Evolutionary conservation across 1,140 invertebrate genomes (phyloP).

Genomic region (Agrypnia vestita): DNA sequence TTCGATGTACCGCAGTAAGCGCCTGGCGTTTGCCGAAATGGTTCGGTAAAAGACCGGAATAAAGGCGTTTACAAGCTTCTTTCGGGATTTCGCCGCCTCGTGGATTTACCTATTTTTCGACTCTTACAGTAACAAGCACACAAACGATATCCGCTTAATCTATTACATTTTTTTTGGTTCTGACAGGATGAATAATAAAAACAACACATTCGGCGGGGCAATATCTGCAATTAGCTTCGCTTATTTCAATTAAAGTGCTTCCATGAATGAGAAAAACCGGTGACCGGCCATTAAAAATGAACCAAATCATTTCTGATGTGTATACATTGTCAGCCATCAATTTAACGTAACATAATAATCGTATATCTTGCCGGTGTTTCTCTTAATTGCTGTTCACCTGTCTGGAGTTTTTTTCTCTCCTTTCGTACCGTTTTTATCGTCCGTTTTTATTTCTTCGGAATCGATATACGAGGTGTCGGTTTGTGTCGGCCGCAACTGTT

Average conservation of each 20-base stretch:
- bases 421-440: neutral
- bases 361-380: neutral
- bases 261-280: constrained; percentile 1
- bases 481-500: neutral
- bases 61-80: no score
- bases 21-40: no score
- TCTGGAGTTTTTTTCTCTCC: neutral
- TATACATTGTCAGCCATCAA: constrained; percentile 20
- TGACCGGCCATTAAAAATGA: constrained; percentile 5
- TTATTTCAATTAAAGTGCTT: constrained; percentile 16
- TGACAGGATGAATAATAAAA: no score
- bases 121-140: no score
- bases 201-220: no score
- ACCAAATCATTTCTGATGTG: neutral
- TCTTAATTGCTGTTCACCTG: constrained; percentile 2
- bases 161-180: no score
- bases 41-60: no score
- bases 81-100: no score
- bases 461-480: neutral
- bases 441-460: neutral
- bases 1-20: no score
- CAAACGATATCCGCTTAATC: no score
- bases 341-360: constrained; percentile 9
- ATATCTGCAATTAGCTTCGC: neutral
- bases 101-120: no score